phyloP scores from a whole-genome alignment of 2,113 vertebrate genomes.

The Fregetta grallaria region DNA sequence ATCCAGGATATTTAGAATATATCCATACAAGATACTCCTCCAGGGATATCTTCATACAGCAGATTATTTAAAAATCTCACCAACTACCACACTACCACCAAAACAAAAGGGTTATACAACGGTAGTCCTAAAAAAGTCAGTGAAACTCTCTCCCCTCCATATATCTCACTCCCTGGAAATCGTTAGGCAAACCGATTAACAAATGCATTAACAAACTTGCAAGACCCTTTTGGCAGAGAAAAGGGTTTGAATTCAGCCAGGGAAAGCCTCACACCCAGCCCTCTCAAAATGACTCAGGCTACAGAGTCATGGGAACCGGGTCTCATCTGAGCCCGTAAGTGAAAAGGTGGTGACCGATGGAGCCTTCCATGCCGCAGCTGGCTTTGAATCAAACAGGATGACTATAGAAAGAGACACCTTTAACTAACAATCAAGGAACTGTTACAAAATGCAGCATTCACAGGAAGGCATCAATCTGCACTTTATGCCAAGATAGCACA shows the following conservation, averaged over 20 bases:
- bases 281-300: constrained; percentile 15
- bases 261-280: neutral
- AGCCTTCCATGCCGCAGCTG: constrained; percentile 22
- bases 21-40: neutral
- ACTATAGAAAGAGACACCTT: constrained; percentile 61
- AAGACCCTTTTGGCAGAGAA: constrained; percentile 20
- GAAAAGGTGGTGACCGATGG: constrained; percentile 15
- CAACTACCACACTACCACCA: neutral
- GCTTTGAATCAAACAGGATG: constrained; percentile 60
- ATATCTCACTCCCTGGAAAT: constrained; percentile 17
- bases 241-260: constrained; percentile 34
- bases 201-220: constrained; percentile 21
- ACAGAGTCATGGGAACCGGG: constrained; percentile 63
- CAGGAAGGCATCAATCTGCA: constrained; percentile 61
- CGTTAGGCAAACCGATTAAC: neutral
- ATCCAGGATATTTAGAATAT: neutral
- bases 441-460: constrained; percentile 69
- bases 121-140: neutral
- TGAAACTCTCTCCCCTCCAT: neutral
- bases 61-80: neutral
- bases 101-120: neutral
- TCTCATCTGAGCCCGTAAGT: neutral
- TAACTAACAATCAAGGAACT: constrained; percentile 37
- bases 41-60: neutral
- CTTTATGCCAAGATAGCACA: constrained; percentile 66